phyloP scores from a whole-genome alignment of 2,113 vertebrate genomes.

The Pungitius pungitius region DNA sequence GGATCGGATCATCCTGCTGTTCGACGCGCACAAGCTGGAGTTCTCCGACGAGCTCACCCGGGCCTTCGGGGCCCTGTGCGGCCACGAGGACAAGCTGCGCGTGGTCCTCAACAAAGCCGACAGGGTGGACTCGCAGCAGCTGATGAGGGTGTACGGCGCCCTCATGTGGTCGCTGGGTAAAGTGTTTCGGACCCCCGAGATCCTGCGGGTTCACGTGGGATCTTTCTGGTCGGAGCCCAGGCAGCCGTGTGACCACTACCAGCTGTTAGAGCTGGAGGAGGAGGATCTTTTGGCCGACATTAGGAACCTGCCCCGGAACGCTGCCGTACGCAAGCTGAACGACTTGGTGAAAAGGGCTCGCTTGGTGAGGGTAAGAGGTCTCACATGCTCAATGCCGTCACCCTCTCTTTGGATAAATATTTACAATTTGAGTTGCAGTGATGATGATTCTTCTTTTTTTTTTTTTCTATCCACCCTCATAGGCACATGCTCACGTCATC shows the following conservation, averaged over 20 bases:
- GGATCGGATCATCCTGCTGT: constrained; percentile 91
- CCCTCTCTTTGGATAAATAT: not conserved
- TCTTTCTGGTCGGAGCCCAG: constrained; percentile 92
- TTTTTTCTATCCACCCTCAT: not conserved
- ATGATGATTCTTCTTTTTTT: not conserved
- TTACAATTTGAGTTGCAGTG: not conserved
- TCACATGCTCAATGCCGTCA: not conserved
- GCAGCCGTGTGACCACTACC: constrained; percentile 84
- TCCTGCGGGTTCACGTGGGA: constrained; percentile 88
- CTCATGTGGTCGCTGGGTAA: constrained; percentile 95
- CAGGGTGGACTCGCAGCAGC: constrained; percentile 89
- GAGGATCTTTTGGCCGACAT: constrained; percentile 89
- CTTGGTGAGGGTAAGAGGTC: constrained; percentile 83
- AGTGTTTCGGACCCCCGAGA: constrained; percentile 89
- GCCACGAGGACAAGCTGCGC: constrained; percentile 92
- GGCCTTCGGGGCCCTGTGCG: constrained; percentile 86
- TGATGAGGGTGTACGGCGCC: constrained; percentile 92
- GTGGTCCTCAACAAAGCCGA: constrained; percentile 94
- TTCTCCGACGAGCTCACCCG: constrained; percentile 91
- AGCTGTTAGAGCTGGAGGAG: constrained; percentile 89
- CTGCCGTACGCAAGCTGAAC: constrained; percentile 88
- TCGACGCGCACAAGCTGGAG: constrained; percentile 92
- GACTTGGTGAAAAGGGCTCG: constrained; percentile 90
- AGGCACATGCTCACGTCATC: constrained; percentile 91
- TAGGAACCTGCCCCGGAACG: constrained; percentile 87